Evolutionary conservation across 2,797 vertebrate species (phyloP).

Genomic region (Protosalanx chinensis): DNA sequence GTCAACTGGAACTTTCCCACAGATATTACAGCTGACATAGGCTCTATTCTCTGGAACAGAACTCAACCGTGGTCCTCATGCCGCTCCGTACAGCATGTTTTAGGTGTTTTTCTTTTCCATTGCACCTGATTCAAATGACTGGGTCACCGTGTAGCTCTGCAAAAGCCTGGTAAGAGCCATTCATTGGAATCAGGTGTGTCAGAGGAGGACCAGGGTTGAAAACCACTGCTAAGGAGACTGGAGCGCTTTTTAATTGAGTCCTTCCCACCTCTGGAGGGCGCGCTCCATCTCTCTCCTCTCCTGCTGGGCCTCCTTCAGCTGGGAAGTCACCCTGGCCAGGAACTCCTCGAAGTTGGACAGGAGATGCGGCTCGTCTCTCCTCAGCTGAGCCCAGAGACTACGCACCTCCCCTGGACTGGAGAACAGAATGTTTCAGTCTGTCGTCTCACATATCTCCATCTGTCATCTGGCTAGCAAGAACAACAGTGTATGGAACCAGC

Average conservation of each 20-base stretch:
- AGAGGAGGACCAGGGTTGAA: too few species aligned
- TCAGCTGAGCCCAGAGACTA: slow-evolving; percentile 83
- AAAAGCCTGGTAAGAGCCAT: too few species aligned
- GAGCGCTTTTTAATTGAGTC: not conserved
- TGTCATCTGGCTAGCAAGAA: not conserved
- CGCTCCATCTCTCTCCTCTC: slow-evolving; percentile 87
- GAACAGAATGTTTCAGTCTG: not conserved
- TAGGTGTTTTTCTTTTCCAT: too few species aligned
- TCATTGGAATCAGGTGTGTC: too few species aligned
- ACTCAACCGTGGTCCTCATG: not conserved
- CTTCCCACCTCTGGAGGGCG: slow-evolving; percentile 78
- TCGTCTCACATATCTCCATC: not conserved
- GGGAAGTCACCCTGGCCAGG: slow-evolving; percentile 79
- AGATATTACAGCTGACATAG: not conserved
- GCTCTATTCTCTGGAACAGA: not conserved
- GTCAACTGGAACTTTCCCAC: not conserved
- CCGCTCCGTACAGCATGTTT: too few species aligned
- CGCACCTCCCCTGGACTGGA: slow-evolving; percentile 80
- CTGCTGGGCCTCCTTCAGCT: slow-evolving; percentile 85
- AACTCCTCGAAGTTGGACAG: slow-evolving; percentile 89
- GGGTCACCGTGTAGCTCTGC: too few species aligned
- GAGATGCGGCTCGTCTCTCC: slow-evolving; percentile 83
- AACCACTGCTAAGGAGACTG: not conserved
- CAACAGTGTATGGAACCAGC: too few species aligned
- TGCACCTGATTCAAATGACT: too few species aligned